Evolutionary conservation across 2,888 invertebrate species (phyloP), one percentile per base, ranked within the genome.

Genomic region (Mesorhabditis belari): DNA sequence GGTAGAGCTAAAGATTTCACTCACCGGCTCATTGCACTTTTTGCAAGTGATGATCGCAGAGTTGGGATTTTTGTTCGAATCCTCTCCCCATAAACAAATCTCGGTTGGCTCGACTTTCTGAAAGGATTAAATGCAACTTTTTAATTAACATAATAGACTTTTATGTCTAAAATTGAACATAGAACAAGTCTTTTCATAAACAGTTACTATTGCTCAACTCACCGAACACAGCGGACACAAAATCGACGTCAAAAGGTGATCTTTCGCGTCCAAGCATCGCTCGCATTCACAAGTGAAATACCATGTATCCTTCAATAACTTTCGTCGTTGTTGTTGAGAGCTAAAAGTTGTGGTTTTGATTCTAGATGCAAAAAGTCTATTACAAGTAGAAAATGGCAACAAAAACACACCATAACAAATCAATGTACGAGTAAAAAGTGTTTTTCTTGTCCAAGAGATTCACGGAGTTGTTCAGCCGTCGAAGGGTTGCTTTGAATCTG

Each of bases 391-490:
- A 6, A 50, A 57, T 26, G 58, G 17, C 12, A 12, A 23, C 12
- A 35, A 21, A 23, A 19, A 67, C 67, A 61, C 29, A 73, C 76
- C 67, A 63, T 19, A 75, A 60, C n/a, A 79, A 58, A 28, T 81
- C 80, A 26, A 81, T 80, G 63, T 81, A 81, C 5, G 79, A 71
- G 63, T 81, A 81, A 64, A 72, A 77, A 2, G 79, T 81, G 3
- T 61, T 70, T 4, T 67, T 63, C 1, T 62, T 62, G 61, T 80
- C 70, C n/a, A 62, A 59, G 25, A 81, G 66, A 60, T 80, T 69
- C 2, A 76, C 73, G 21, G 61, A 62, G n/a, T 65, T 56, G 55
- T 72, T 63, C 19, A 81, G 67, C 23, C 74, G 70, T 21, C 74
- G 63, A 5, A 81, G 63, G 5, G 73, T 76, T 3, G 80, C 76